A percentile compares a stretch with the other conserved stretches of the same genome.
Conservation (phyloP, 2,888 invertebrate species). For the Drosophila seclusa region DNA sequence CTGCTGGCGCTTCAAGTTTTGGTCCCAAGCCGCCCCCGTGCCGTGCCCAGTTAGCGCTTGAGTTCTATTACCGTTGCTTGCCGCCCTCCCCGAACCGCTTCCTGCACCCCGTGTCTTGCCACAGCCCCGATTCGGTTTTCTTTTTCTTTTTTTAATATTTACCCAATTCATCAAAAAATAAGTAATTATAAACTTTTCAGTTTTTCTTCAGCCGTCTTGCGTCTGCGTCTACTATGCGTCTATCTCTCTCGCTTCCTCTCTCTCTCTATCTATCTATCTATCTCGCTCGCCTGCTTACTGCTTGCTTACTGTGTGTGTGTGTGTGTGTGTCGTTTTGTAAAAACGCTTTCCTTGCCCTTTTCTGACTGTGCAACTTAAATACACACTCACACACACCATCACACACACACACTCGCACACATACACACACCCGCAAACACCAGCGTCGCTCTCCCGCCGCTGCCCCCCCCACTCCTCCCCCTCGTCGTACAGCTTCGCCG, state of each 20-base stretch:
- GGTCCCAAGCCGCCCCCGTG: conserved; percentile 1
- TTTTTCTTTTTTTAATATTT: conserved; percentile 79
- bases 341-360: conserved; percentile 77
- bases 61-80: conserved; percentile 45
- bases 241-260: neutral
- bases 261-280: neutral
- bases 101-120: neutral
- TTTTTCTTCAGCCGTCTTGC: conserved; percentile 73
- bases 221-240: conserved; percentile 64
- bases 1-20: conserved; percentile 41
- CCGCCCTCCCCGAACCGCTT: neutral
- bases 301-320: conserved; percentile 10
- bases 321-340: conserved; percentile 58
- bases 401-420: conserved; percentile 9
- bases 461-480: neutral
- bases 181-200: conserved; percentile 84
- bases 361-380: conserved; percentile 63
- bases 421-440: conserved; percentile 23
- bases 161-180: conserved; percentile 84
- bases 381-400: conserved; percentile 42
- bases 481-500: conserved; percentile 16
- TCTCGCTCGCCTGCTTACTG: neutral
- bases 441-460: neutral
- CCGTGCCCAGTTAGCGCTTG: conserved; percentile 52
- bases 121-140: conserved; percentile 34